Base-by-base conservation (phyloP, 1,140 invertebrate genomes). In the Papilio dardanus region DNA sequence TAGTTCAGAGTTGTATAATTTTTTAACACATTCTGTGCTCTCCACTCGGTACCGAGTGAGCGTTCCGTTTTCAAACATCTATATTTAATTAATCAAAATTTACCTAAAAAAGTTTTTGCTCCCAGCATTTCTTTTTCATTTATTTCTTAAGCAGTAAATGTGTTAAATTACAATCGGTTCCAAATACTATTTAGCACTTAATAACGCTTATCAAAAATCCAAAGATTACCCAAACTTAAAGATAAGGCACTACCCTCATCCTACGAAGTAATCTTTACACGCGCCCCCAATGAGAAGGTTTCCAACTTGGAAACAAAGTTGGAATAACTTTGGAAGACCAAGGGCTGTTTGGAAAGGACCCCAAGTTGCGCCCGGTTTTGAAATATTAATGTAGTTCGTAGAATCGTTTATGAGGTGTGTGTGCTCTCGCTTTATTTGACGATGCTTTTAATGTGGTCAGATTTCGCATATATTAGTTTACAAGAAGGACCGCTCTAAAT, bases 321-420 rank as follows among this genome's bases (percentile, higher is more conserved):
- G 88, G 89, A 93, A 93, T 90, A 93, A 93, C 92, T 93, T 93
- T 86, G 78, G 89, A 92, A 93, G 92, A 92, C 92, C 90, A 93
- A 92, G 87, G 92, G 92, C 90, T 93, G 92, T 93, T 93, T 93
- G 86, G 90, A 92, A 91, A 92, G 92, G 92, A 91, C 90, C 88
- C 86, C 78, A 84, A 89, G 76, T 88, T 90, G 81, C 66, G 76
- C 82, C 80, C 76, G 78, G 74, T 77, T 79, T 82, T 93, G 88
- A 93, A 93, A 93, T 92, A 93, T 93, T 93, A 91, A 93, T 93
- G 87, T 88, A 92, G 88, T 93, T 91, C 90, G 74, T 67, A 87
- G 91, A 92, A 91, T 93, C 86, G 77, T 93, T 88, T 90, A 92
- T 90, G 87, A 93, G 37, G 46, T 58, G 71, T 73, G 46, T 73